phyloP scores from a whole-genome alignment of 2,797 vertebrate species.

The Silurus aristotelis region DNA sequence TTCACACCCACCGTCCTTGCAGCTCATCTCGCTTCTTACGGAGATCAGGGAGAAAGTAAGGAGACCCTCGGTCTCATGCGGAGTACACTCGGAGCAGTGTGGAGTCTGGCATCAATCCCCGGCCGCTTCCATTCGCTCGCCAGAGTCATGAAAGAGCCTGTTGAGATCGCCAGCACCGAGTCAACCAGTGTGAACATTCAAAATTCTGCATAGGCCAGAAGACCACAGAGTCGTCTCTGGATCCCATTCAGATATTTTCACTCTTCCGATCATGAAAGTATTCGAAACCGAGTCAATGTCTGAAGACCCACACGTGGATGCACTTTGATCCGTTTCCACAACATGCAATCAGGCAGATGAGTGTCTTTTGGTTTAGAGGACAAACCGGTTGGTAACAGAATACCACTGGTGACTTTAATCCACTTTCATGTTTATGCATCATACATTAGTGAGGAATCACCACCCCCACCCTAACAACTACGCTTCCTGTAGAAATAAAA shows the following conservation, averaged over 20 bases:
- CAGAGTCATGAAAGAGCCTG: constrained; percentile 35
- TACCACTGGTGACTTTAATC: not conserved
- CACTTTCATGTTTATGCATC: not conserved
- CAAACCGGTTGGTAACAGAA: not conserved
- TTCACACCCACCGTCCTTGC: not conserved
- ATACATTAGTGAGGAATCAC: not conserved
- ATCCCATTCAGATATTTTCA: not conserved
- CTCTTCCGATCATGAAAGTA: not conserved
- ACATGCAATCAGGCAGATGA: not conserved
- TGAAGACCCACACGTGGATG: not conserved
- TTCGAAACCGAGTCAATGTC: not conserved
- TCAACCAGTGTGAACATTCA: constrained; percentile 29
- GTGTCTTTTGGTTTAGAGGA: not conserved
- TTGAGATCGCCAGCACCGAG: constrained; percentile 11
- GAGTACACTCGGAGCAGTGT: not conserved
- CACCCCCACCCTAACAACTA: not conserved
- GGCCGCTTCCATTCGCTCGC: not conserved
- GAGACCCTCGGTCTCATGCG: not conserved
- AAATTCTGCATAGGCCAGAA: not conserved
- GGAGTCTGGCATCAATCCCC: not conserved
- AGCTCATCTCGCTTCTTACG: too few relatives aligned
- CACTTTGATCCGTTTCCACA: not conserved
- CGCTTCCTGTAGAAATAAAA: not conserved
- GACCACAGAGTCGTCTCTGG: not conserved
- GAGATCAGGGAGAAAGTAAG: not conserved